Evolutionary conservation across 2,888 invertebrate species (phyloP).

Genomic region (Drosophila koepferae): DNA sequence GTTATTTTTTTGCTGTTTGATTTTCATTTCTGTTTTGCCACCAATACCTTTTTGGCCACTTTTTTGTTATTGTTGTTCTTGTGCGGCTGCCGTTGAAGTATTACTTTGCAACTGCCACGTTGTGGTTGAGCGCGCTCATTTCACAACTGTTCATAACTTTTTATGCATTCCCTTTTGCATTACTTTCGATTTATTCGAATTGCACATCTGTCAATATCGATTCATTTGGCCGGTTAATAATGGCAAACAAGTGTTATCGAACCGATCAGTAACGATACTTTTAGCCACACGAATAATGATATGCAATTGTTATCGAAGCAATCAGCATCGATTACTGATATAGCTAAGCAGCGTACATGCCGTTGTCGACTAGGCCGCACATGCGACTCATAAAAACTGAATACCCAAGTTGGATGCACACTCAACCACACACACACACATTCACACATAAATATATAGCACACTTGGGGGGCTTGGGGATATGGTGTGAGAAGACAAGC

Average conservation of each 20-base stretch:
- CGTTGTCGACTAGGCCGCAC: constrained; percentile 43
- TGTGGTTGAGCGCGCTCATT: constrained; percentile 39
- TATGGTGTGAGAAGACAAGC: constrained; percentile 65
- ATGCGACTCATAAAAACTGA: constrained; percentile 39
- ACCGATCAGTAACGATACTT: constrained; percentile 32
- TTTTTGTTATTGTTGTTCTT: constrained; percentile 45
- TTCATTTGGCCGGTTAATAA: background rate
- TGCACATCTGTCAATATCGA: constrained; percentile 25
- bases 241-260: constrained; percentile 25
- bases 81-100: constrained; percentile 48
- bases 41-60: constrained; percentile 69
- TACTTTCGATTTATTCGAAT: constrained; percentile 12
- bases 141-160: constrained; percentile 56
- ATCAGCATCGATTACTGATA: constrained; percentile 34
- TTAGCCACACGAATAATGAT: too few species aligned
- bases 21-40: constrained; percentile 72
- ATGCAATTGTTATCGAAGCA: constrained; percentile 25
- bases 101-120: constrained; percentile 48
- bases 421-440: constrained; percentile 7
- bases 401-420: constrained; percentile 33
- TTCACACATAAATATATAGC: constrained; percentile 25
- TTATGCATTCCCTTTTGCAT: constrained; percentile 18
- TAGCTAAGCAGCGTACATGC: constrained; percentile 33
- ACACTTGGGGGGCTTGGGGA: constrained; percentile 19
- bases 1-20: constrained; percentile 62